A percentile compares a stretch with the other conserved stretches of the same genome.
phyloP scores from a whole-genome alignment of 2,797 vertebrate genomes.

The Takifugu rubripes region DNA sequence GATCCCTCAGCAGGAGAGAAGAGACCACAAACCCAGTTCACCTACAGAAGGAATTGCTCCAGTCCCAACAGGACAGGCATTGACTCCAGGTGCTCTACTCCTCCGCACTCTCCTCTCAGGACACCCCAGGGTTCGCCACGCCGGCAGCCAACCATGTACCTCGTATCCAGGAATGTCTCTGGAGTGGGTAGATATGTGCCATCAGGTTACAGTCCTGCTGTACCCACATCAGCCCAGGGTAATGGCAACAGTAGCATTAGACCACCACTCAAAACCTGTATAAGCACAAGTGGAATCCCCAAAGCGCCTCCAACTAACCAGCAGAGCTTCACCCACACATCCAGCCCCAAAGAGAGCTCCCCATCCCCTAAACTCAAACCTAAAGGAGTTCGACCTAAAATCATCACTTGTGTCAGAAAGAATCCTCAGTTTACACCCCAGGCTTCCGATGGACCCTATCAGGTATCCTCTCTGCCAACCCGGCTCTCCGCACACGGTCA shows the following conservation, averaged over 20 bases:
- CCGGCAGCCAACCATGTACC: constrained; percentile 64
- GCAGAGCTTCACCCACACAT: constrained; percentile 71
- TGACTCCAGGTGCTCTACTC: constrained; percentile 64
- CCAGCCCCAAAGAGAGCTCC: constrained; percentile 69
- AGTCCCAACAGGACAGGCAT: constrained; percentile 65
- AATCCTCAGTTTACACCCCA: constrained; percentile 86
- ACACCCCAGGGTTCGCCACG: constrained; percentile 68
- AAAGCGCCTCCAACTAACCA: constrained; percentile 80
- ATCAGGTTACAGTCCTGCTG: constrained; percentile 58
- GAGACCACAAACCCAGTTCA: constrained; percentile 66
- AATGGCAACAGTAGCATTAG: constrained; percentile 77
- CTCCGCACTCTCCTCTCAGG: constrained; percentile 72
- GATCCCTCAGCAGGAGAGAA: constrained; percentile 57
- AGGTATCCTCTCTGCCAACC: constrained; percentile 81
- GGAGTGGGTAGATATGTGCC: constrained; percentile 59
- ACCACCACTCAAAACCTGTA: constrained; percentile 83
- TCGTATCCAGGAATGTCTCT: constrained; percentile 66
- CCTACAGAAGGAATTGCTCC: constrained; percentile 72
- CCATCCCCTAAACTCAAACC: constrained; percentile 83
- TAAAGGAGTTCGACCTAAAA: constrained; percentile 94
- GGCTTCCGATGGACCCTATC: constrained; percentile 75
- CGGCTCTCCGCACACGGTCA: constrained; percentile 69
- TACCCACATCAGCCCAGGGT: constrained; percentile 63
- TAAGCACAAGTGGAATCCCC: constrained; percentile 82
- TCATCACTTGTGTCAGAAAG: constrained; percentile 96